Conservation (phyloP, 2,113 vertebrate genomes). For the Strix aluco region DNA sequence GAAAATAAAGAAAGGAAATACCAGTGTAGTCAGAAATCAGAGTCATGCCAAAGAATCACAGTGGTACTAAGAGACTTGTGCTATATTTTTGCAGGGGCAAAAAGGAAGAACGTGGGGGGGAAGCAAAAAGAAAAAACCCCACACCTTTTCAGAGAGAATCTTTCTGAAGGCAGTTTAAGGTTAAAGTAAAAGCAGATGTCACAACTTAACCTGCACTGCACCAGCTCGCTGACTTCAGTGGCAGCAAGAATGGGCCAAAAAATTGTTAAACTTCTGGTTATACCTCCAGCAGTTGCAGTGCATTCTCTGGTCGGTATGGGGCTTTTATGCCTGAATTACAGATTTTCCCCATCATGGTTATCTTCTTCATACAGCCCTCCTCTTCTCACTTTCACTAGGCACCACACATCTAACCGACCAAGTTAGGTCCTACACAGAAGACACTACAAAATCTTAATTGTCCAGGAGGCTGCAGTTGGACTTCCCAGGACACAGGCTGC, state of each 20-base stretch:
- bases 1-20: not conserved
- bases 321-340: not conserved
- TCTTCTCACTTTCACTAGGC: not conserved
- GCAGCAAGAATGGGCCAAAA: not conserved
- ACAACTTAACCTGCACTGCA: not conserved
- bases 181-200: not conserved
- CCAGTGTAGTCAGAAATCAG: not conserved
- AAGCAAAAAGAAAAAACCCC: too few relatives aligned
- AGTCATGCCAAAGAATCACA: not conserved
- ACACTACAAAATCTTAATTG: not conserved
- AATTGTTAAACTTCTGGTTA: not conserved
- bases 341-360: not conserved
- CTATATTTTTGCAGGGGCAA: not conserved
- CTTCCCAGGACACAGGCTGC: not conserved
- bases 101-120: not conserved
- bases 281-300: not conserved
- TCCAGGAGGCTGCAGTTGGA: not conserved
- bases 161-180: not conserved
- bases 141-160: not conserved
- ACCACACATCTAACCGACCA: not conserved
- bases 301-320: not conserved
- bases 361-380: not conserved
- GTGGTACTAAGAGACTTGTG: not conserved
- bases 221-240: not conserved
- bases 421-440: not conserved